Evolutionary conservation across 2,113 vertebrate species (phyloP).

Genomic region (Triplophysa dalaica): DNA sequence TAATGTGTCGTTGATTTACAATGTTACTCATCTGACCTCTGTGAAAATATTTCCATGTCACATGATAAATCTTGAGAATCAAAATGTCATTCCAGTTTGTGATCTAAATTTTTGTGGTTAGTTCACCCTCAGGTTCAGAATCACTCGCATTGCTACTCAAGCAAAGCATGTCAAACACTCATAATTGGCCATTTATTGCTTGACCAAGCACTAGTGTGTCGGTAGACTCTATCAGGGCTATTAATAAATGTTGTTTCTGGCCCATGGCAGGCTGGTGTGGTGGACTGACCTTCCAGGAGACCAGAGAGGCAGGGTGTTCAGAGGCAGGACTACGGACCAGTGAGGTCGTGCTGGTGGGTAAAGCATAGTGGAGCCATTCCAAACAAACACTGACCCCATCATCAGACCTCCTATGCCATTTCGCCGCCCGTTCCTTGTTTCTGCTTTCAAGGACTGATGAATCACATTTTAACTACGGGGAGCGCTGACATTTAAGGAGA

Average conservation of each 20-base stretch:
- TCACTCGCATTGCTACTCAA: constrained; percentile 29
- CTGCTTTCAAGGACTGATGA: constrained; percentile 58
- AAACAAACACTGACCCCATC: constrained; percentile 31
- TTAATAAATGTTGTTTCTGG: constrained; percentile 56
- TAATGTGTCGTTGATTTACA: background rate
- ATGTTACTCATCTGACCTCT: background rate
- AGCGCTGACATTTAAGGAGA: constrained; percentile 66
- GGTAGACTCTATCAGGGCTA: constrained; percentile 21
- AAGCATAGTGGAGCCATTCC: constrained; percentile 41
- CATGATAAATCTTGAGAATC: constrained; percentile 23
- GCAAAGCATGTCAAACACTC: constrained; percentile 46
- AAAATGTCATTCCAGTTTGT: constrained; percentile 37
- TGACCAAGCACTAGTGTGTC: constrained; percentile 45
- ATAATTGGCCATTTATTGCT: constrained; percentile 52
- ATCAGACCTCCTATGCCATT: background rate
- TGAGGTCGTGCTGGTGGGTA: constrained; percentile 32
- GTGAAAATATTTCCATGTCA: constrained; percentile 8
- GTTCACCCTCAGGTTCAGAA: constrained; percentile 16
- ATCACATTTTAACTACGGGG: constrained; percentile 54
- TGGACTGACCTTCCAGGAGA: constrained; percentile 54
- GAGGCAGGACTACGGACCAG: constrained; percentile 36
- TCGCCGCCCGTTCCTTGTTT: constrained; percentile 33
- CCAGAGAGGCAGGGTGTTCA: constrained; percentile 38
- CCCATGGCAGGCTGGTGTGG: constrained; percentile 32
- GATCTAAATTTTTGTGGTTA: constrained; percentile 2